Conservation (phyloP, 2,888 invertebrate genomes). For the Lasioglossum figueresi region DNA sequence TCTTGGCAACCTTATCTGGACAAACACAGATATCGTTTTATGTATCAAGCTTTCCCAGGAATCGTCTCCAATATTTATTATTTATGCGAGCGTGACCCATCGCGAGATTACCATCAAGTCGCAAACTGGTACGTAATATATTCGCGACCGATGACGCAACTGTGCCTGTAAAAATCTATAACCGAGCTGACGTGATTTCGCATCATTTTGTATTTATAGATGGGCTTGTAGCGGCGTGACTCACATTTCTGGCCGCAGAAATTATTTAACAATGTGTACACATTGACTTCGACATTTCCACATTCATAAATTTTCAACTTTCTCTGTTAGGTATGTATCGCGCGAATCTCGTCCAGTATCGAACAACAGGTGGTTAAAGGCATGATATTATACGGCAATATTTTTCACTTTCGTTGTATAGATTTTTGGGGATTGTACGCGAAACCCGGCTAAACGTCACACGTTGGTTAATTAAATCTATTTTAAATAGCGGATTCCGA, state of each 20-base stretch:
- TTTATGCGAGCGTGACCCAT: neutral
- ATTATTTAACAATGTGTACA: neutral
- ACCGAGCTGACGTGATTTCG: neutral
- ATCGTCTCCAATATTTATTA: neutral
- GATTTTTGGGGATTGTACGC: neutral
- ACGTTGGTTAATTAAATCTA: neutral
- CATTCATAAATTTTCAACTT: neutral
- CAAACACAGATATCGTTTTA: neutral
- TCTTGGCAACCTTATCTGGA: constrained; percentile 5
- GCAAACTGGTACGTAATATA: neutral
- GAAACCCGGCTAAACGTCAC: neutral
- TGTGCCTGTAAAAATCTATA: neutral
- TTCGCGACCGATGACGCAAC: neutral
- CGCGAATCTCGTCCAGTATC: neutral
- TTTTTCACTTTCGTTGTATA: neutral
- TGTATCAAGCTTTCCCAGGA: neutral
- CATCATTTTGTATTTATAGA: neutral
- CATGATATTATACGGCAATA: neutral
- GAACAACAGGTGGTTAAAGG: neutral
- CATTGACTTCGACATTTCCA: neutral
- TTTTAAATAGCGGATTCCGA: neutral
- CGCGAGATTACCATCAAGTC: neutral
- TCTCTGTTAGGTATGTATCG: neutral
- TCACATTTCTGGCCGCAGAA: neutral
- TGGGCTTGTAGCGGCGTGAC: neutral